phyloP scores from a whole-genome alignment of 2,113 vertebrate genomes.

The Scolopax mira region DNA sequence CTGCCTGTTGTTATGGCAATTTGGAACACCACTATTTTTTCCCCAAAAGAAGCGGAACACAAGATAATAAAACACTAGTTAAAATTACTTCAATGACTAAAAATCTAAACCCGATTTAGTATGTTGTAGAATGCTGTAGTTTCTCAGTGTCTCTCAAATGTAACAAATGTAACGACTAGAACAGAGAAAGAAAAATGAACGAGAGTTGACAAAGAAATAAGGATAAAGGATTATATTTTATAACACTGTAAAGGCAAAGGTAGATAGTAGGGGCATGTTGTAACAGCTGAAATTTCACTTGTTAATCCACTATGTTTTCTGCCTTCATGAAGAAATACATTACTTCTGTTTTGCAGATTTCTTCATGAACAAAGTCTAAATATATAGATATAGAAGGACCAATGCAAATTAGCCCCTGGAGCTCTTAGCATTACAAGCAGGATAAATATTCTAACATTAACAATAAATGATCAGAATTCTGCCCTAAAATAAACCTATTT shows the following conservation, averaged over 20 bases:
- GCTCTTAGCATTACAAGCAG: neutral
- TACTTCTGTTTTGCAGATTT: neutral
- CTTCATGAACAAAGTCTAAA: neutral
- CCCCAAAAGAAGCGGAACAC: neutral
- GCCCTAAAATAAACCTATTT: neutral
- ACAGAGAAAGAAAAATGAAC: neutral
- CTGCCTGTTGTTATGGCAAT: constrained; percentile 75
- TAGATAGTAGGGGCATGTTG: neutral
- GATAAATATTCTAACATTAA: neutral
- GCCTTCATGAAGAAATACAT: neutral
- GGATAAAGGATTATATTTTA: neutral
- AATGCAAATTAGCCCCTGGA: neutral
- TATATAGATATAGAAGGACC: neutral
- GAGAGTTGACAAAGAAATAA: neutral
- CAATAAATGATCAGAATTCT: neutral
- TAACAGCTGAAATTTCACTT: neutral
- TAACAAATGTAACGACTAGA: neutral
- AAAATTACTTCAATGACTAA: neutral
- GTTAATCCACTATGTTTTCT: neutral
- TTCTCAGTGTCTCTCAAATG: neutral
- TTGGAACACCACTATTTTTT: constrained; percentile 31
- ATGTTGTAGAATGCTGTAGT: neutral
- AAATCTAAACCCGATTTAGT: neutral
- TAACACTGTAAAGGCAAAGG: neutral
- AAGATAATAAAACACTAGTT: neutral